A percentile compares a stretch with the other conserved stretches of the same genome.
phyloP scores from a whole-genome alignment of 2,888 invertebrate genomes.

The Archips xylosteana region DNA sequence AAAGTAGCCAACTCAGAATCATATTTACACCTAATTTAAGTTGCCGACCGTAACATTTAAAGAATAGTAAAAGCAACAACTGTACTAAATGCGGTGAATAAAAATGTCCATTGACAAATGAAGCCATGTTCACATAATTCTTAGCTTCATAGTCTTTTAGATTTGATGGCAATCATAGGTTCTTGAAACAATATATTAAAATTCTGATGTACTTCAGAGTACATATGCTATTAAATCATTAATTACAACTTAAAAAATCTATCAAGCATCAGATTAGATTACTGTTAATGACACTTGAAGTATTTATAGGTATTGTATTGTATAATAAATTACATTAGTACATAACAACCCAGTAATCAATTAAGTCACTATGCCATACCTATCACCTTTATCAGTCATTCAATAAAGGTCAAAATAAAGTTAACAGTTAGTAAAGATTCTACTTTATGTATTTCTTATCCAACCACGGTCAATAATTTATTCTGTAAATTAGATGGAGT shows the following conservation, averaged over 20 bases:
- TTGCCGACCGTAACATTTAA: no score
- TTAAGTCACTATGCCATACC: neutral
- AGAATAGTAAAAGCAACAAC: no score
- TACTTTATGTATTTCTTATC: neutral
- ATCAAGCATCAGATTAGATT: conserved; percentile 1
- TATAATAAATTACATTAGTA: neutral
- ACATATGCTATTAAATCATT: neutral
- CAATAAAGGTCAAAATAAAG: neutral
- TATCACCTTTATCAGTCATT: neutral
- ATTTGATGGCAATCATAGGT: no score
- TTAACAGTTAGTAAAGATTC: neutral
- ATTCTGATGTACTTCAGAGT: neutral
- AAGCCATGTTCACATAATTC: no score
- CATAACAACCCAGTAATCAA: neutral
- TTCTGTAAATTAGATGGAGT: neutral
- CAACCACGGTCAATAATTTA: neutral
- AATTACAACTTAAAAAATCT: neutral
- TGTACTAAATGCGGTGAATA: no score
- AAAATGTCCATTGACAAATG: no score
- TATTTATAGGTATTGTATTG: neutral
- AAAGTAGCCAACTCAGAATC: no score
- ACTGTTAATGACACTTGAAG: neutral
- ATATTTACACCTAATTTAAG: no score
- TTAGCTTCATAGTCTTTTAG: no score
- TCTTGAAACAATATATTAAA: neutral